Evolutionary conservation across 2,113 vertebrate genomes (phyloP).

Genomic region (Reinhardtius hippoglossoides): DNA sequence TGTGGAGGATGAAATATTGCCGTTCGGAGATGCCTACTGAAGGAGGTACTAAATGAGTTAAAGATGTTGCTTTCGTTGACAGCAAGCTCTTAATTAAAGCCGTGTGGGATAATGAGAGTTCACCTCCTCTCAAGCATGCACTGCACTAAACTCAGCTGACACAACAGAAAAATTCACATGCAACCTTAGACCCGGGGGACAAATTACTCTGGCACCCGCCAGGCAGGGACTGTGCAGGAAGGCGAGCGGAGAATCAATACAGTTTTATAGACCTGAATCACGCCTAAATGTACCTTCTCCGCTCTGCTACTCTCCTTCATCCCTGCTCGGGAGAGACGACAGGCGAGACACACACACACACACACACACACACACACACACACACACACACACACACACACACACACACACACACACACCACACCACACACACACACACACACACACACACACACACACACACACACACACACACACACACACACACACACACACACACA

Average conservation of each 20-base stretch:
- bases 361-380: conserved; percentile 16
- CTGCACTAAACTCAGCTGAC: conserved; percentile 77
- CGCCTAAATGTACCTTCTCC: conserved; percentile 60
- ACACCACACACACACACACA: conserved; percentile 3
- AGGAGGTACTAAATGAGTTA: conserved; percentile 58
- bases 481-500: conserved; percentile 11
- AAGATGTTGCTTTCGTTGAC: conserved; percentile 64
- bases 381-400: conserved; percentile 17
- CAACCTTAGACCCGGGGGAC: conserved; percentile 69
- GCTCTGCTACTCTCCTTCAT: conserved; percentile 56
- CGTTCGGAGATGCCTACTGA: conserved; percentile 46
- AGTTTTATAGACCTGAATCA: conserved; percentile 71
- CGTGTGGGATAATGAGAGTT: conserved; percentile 70
- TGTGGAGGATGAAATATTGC: conserved; percentile 57
- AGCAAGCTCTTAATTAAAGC: conserved; percentile 75
- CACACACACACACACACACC: conserved; percentile 1
- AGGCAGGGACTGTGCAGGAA: conserved; percentile 57
- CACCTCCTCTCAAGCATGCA: conserved; percentile 66
- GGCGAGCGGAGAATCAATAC: conserved; percentile 76
- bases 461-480: conserved; percentile 8
- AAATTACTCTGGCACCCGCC: conserved; percentile 67
- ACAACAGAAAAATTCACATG: conserved; percentile 75
- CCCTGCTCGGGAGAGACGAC: conserved; percentile 40
- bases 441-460: conserved; percentile 12
- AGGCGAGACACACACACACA: conserved; percentile 12